A percentile compares a stretch with the other conserved stretches of the same genome.
phyloP scores from a whole-genome alignment of 2,113 vertebrate genomes.

The Embiotoca jacksoni region DNA sequence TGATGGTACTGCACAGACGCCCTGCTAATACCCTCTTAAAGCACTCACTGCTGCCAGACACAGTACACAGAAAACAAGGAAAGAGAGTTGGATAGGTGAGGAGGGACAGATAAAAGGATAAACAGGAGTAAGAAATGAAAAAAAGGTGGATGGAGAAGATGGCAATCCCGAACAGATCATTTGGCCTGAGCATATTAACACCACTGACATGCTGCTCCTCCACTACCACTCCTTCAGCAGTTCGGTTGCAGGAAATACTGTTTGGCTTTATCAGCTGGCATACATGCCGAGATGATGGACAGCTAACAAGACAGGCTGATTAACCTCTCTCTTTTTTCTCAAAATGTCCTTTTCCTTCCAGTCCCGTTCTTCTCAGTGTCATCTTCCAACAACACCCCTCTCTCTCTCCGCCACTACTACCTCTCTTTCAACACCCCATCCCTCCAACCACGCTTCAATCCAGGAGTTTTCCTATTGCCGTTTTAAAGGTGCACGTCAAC shows the following conservation, averaged over 20 bases:
- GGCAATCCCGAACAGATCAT: slow-evolving; percentile 16
- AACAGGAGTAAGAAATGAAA: slow-evolving; percentile 17
- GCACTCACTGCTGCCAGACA: slow-evolving; percentile 54
- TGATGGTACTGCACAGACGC: slow-evolving; percentile 66
- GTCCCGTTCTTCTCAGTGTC: slow-evolving; percentile 15
- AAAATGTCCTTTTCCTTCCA: slow-evolving; percentile 35
- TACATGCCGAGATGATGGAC: slow-evolving; percentile 60
- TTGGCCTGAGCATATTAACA: slow-evolving; percentile 28
- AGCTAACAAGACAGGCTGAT: slow-evolving; percentile 52
- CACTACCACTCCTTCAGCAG: slow-evolving; percentile 15
- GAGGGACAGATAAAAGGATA: slow-evolving; percentile 41
- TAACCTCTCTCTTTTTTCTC: slow-evolving; percentile 58
- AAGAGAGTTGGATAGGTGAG: slow-evolving; percentile 34
- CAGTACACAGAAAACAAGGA: slow-evolving; percentile 33
- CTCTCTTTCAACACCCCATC: slow-evolving; percentile 51
- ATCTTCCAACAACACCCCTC: slow-evolving; percentile 38
- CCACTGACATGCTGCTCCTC: slow-evolving; percentile 5
- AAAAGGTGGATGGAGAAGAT: background rate
- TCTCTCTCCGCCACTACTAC: slow-evolving; percentile 23
- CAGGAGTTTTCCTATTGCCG: slow-evolving; percentile 57
- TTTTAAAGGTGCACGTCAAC: slow-evolving; percentile 46
- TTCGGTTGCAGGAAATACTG: slow-evolving; percentile 29
- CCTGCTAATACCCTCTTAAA: slow-evolving; percentile 74
- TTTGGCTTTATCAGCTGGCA: slow-evolving; percentile 58
- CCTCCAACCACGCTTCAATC: slow-evolving; percentile 41